phyloP scores from a whole-genome alignment of 2,113 vertebrate genomes.

The Macrotis lagotis region DNA sequence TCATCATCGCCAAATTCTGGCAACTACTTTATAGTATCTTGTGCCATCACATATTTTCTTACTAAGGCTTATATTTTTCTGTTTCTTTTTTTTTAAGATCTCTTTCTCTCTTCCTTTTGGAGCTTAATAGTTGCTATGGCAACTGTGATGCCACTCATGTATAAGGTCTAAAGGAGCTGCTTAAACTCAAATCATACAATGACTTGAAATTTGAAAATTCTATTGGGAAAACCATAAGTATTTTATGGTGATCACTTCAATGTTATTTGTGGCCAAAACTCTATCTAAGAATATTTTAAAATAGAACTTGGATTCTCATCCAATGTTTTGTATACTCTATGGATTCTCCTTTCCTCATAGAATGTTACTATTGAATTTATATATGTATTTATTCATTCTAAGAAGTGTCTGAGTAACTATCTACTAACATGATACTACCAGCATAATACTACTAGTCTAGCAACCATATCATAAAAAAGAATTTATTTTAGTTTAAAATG shows the following conservation, averaged over 20 bases:
- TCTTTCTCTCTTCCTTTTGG: background rate
- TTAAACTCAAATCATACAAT: slow-evolving; percentile 11
- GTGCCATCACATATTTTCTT: background rate
- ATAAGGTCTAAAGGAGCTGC: background rate
- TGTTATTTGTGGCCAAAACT: background rate
- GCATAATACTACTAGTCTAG: background rate
- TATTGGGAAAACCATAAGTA: slow-evolving; percentile 6
- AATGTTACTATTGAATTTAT: slow-evolving; percentile 19
- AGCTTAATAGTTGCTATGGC: slow-evolving; percentile 18
- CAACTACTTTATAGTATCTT: background rate
- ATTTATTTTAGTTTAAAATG: background rate
- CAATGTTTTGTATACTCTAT: background rate
- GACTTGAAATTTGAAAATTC: slow-evolving; percentile 19
- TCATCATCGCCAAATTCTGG: background rate
- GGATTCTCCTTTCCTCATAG: background rate
- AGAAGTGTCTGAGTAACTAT: background rate
- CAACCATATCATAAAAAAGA: background rate
- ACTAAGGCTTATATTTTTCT: background rate
- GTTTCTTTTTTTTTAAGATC: background rate
- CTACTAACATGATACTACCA: background rate
- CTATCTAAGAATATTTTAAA: slow-evolving; percentile 20
- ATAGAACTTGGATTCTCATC: background rate
- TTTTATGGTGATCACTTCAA: background rate
- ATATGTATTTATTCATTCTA: background rate
- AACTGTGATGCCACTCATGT: background rate